Evolutionary conservation across 2,797 vertebrate species (phyloP), one percentile per base, ranked within the genome.

Genomic region (Dryobates pubescens): DNA sequence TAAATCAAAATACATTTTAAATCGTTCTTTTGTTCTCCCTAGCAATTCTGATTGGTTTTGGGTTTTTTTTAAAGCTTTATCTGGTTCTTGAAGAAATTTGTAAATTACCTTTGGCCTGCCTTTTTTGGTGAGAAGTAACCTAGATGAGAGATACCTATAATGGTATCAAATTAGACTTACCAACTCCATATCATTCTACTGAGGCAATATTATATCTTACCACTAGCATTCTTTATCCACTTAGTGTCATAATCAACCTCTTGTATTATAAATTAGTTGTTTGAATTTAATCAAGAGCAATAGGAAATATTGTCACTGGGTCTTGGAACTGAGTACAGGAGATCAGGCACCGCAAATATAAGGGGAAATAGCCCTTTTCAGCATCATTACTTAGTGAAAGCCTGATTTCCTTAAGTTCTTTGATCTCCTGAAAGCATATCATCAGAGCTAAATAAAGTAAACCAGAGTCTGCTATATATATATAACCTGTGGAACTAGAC

Each of bases 381-480:
- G 19, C 26, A 49, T 82, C 53, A 23, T 32, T 67, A 24, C 36
- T 81, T 73, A 81, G 20, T 20, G 23, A 79, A 92, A 62, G 20
- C 34, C 36, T 63, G 26, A 6, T 65, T 86, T 58, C 27, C 30
- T 62, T 72, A 69, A 86, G 45, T 75, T 85, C n/a, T 81, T 47
- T 82, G 15, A 23, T 79, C 64, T 32, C 29, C 34, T 78, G 57
- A 67, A 86, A 73, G 51, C 1, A 0, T 72, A 38, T n/a, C 4
- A 63, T 78, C n/a, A 41, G 38, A 69, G 43, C 51, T 91, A 73
- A 91, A 91, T 62, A 56, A 70, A 71, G 41, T 75, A 61, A 84
- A 30, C 1, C 10, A 57, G 32, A 59, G 16, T 30, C 13, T 69
- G 43, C 22, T 82, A 24, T 73, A 85, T 54, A 43, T 43, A 27